These are phyloP conservation scores for Ericerus pela DNA, from an alignment of 1,140 invertebrate species.

Conservation along the genomic window DNA sequence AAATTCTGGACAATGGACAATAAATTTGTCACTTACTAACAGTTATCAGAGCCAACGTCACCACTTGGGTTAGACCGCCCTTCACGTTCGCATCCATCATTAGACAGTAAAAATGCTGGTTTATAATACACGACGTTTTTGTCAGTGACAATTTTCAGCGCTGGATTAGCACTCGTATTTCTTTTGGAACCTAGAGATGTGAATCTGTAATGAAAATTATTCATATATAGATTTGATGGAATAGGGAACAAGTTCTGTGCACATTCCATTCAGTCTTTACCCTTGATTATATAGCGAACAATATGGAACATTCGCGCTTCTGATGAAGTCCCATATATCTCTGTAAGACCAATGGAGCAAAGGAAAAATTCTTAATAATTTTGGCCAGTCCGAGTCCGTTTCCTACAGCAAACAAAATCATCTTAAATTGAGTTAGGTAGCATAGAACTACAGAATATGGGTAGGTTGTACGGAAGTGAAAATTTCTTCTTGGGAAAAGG, in stretches of 20 bases:
- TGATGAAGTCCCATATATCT: slow-evolving; percentile 77
- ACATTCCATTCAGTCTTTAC: slow-evolving; percentile 26
- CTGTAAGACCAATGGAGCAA: slow-evolving; percentile 77
- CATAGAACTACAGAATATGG: too few relatives aligned
- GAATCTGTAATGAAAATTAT: slow-evolving; percentile 44
- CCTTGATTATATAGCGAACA: slow-evolving; percentile 77
- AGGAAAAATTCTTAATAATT: slow-evolving; percentile 72
- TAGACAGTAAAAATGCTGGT: slow-evolving; percentile 60
- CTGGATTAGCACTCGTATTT: slow-evolving; percentile 66
- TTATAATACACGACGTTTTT: slow-evolving; percentile 40
- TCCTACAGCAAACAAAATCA: slow-evolving; percentile 42
- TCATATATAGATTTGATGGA: background rate
- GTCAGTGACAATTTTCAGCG: slow-evolving; percentile 38
- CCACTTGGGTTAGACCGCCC: too few relatives aligned
- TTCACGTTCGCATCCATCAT: slow-evolving; percentile 52
- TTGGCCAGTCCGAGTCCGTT: slow-evolving; percentile 77
- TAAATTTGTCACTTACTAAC: too few relatives aligned
- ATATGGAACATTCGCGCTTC: slow-evolving; percentile 62
- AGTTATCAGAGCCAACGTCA: too few relatives aligned
- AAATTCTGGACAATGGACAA: too few relatives aligned
- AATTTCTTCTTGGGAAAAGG: too few relatives aligned
- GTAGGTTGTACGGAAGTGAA: too few relatives aligned
- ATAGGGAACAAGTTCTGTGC: background rate
- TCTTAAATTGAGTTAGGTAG: too few relatives aligned
- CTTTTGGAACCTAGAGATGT: slow-evolving; percentile 66